Evolutionary conservation across 2,113 vertebrate species (phyloP).

Genomic region (Rhinopomastus cyanomelas): DNA sequence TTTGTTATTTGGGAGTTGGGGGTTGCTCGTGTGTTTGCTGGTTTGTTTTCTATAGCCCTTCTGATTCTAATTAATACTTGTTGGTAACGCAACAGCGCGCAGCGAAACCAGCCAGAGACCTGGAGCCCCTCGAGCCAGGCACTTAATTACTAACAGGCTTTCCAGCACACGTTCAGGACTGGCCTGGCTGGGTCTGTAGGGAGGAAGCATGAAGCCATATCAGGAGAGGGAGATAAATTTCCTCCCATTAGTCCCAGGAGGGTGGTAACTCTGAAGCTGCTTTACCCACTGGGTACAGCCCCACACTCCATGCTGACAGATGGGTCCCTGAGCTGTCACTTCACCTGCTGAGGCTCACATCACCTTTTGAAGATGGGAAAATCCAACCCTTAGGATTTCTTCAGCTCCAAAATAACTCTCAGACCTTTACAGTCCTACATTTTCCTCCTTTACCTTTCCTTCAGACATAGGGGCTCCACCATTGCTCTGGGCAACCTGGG

Average conservation of each 20-base stretch:
- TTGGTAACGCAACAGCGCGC: not conserved
- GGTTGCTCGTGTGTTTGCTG: not conserved
- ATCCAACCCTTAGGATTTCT: not conserved
- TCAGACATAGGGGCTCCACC: too few species aligned
- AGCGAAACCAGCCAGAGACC: not conserved
- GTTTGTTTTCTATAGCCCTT: not conserved
- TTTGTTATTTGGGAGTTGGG: not conserved
- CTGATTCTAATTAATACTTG: not conserved
- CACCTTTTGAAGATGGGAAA: not conserved
- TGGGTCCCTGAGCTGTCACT: not conserved
- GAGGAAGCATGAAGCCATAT: not conserved
- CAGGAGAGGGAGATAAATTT: not conserved
- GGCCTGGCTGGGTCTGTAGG: not conserved
- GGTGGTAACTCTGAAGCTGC: not conserved
- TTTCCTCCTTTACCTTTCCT: not conserved
- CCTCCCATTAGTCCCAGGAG: not conserved
- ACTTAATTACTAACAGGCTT: constrained; percentile 17
- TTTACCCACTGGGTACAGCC: not conserved
- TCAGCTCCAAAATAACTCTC: not conserved
- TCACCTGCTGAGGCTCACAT: not conserved
- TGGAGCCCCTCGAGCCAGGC: not conserved
- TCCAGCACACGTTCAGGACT: not conserved
- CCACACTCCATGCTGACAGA: rapidly evolving
- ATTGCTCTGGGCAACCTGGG: too few species aligned
- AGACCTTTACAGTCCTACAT: rapidly evolving